Percentiles rank a stretch among this genome's conserved stretches.
Conservation (phyloP, 1,140 invertebrate species). For the Magallana ariakensis region DNA sequence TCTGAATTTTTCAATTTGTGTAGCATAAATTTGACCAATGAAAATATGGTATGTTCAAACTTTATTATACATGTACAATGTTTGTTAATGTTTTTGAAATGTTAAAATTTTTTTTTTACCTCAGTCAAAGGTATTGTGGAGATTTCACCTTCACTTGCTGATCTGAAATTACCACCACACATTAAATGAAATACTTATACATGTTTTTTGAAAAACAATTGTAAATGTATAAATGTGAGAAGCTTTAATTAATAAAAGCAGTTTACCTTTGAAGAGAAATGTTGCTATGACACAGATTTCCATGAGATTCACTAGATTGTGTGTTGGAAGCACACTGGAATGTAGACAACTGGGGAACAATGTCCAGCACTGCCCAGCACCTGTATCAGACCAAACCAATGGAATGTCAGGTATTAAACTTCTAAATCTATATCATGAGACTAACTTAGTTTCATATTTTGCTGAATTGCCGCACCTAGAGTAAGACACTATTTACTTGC, state of each 20-base stretch:
- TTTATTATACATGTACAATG: too few relatives aligned
- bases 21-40: too few relatives aligned
- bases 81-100: too few relatives aligned
- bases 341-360: constrained; percentile 73
- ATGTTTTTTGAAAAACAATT: neutral
- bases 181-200: neutral
- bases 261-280: constrained; percentile 75
- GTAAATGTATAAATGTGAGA: neutral
- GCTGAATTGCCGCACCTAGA: too few relatives aligned
- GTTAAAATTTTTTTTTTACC: constrained; percentile 43
- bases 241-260: too few relatives aligned
- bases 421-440: too few relatives aligned
- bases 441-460: too few relatives aligned
- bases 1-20: too few relatives aligned
- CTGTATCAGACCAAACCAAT: neutral
- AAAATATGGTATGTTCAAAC: too few relatives aligned
- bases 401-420: too few relatives aligned
- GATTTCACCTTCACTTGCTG: constrained; percentile 73
- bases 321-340: constrained; percentile 53
- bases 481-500: too few relatives aligned
- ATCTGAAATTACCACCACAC: constrained; percentile 62
- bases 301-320: constrained; percentile 12
- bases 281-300: constrained; percentile 62
- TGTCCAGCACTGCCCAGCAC: constrained; percentile 77
- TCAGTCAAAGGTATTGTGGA: constrained; percentile 76